These are phyloP conservation scores for Drosophila mojavensis DNA, from an alignment of 1,140 invertebrate species.

Conservation along the genomic window DNA sequence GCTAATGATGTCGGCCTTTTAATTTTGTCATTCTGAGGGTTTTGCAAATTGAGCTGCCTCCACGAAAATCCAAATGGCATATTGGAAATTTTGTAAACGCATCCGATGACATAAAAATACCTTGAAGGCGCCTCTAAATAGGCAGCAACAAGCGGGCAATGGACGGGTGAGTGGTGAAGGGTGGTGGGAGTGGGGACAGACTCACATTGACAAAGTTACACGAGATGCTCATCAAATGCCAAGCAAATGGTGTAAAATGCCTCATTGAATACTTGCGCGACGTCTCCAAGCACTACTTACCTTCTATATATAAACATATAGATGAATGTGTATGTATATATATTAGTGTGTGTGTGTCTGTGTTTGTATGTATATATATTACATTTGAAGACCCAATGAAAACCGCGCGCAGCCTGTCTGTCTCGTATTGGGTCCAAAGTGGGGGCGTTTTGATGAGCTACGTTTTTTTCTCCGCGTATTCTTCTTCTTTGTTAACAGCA, in stretches of 20 bases:
- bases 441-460: constrained; percentile 6
- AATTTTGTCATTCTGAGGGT: constrained; percentile 55
- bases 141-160: constrained; percentile 65
- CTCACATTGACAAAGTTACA: constrained; percentile 47
- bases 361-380: constrained; percentile 12
- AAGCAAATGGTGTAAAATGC: constrained; percentile 76
- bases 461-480: not conserved
- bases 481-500: constrained; percentile 9
- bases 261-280: constrained; percentile 68
- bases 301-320: constrained; percentile 31
- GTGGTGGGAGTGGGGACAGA: not conserved
- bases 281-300: constrained; percentile 52
- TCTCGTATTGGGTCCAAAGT: constrained; percentile 17
- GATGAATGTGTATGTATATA: not conserved
- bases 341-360: not conserved
- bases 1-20: constrained; percentile 43
- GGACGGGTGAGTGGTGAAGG: not conserved
- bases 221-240: constrained; percentile 71
- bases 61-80: constrained; percentile 56
- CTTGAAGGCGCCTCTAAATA: constrained; percentile 49
- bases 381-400: constrained; percentile 8
- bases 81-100: constrained; percentile 75
- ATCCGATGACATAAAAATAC: constrained; percentile 75
- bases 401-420: constrained; percentile 8
- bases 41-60: constrained; percentile 48